Evolutionary conservation across 2,888 invertebrate genomes (phyloP).

Genomic region (Brenthis ino): DNA sequence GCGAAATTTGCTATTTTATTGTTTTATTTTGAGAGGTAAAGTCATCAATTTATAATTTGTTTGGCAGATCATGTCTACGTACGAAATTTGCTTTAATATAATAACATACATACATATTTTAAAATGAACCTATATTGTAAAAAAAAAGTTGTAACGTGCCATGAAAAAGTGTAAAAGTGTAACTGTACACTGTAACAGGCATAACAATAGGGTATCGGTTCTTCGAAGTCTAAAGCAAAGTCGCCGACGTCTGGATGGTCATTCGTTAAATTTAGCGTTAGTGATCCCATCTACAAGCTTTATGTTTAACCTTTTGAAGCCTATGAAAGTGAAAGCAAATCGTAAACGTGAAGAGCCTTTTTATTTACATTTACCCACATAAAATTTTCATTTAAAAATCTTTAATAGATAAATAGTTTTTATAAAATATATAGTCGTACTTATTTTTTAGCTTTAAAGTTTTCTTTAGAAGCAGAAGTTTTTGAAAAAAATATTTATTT

Average conservation of each 20-base stretch:
- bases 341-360: conserved; percentile 42
- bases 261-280: conserved; percentile 78
- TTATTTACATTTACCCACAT: no score
- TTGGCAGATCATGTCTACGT: not conserved
- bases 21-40: conserved; percentile 13
- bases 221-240: conserved; percentile 62
- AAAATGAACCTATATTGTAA: conserved; percentile 21
- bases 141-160: conserved; percentile 63
- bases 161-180: conserved; percentile 65
- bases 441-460: no score
- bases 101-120: no score
- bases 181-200: conserved; percentile 75
- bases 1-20: conserved; percentile 37
- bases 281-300: conserved; percentile 68
- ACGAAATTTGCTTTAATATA: no score
- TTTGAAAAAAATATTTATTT: no score
- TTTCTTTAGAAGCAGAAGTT: no score
- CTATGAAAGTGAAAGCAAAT: conserved; percentile 62
- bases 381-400: no score
- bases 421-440: no score
- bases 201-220: conserved; percentile 77
- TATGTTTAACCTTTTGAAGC: conserved; percentile 46
- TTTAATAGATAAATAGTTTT: no score
- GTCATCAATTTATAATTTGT: not conserved
- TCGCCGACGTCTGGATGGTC: conserved; percentile 51